A percentile compares a stretch with the other conserved stretches of the same genome.
phyloP scores from a whole-genome alignment of 2,113 vertebrate genomes.

The Oxyura jamaicensis region DNA sequence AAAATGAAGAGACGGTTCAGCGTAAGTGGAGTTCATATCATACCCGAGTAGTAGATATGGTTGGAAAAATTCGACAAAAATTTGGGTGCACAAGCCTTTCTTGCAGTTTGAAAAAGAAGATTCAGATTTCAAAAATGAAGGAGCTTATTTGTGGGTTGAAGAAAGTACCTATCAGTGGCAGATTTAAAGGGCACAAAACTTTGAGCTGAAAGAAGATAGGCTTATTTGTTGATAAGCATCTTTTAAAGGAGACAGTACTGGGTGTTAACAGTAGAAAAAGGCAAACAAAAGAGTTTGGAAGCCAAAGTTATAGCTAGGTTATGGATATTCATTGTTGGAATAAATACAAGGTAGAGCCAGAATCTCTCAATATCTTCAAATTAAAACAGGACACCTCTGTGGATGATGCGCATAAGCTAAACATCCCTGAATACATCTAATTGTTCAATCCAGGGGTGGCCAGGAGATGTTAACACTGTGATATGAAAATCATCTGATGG shows the following conservation, averaged over 20 bases:
- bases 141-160: neutral
- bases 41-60: neutral
- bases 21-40: neutral
- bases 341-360: neutral
- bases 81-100: neutral
- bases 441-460: neutral
- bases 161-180: neutral
- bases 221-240: neutral
- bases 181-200: neutral
- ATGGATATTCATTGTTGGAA: neutral
- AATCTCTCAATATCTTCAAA: neutral
- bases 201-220: neutral
- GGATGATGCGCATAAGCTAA: neutral
- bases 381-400: neutral
- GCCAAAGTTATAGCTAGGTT: neutral
- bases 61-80: neutral
- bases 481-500: fast-evolving
- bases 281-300: neutral
- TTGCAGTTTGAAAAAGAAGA: neutral
- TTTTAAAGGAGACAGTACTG: neutral
- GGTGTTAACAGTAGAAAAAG: neutral
- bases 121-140: neutral
- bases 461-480: neutral
- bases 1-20: neutral
- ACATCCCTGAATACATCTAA: neutral